These are phyloP conservation scores for Halichondria panicea DNA, from an alignment of 37 sponge, comb jelly and placozoan genomes.

Conservation along the genomic window DNA sequence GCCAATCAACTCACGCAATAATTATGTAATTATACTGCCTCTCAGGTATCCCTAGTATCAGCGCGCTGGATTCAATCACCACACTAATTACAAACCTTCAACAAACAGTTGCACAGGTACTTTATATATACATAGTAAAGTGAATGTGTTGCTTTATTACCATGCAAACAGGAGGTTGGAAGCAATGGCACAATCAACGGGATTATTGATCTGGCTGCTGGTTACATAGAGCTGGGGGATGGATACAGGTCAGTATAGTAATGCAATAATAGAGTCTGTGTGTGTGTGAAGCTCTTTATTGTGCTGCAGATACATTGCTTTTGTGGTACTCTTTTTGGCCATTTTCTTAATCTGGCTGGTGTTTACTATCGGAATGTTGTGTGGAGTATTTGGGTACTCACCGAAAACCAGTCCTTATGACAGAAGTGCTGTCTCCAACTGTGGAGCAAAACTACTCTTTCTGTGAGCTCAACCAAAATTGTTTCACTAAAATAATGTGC, in stretches of 20 bases:
- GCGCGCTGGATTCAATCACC: not conserved
- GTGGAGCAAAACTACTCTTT: constrained; percentile 17
- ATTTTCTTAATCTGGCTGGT: constrained; percentile 4
- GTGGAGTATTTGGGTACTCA: constrained; percentile 37
- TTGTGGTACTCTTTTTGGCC: not conserved
- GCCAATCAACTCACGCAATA: not conserved
- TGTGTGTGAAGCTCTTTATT: not conserved
- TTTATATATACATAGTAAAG: not conserved
- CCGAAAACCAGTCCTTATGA: not conserved
- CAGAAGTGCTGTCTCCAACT: constrained; percentile 6
- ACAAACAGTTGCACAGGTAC: not conserved
- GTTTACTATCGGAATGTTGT: constrained; percentile 8
- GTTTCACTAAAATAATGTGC: not conserved
- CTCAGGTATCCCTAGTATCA: not conserved
- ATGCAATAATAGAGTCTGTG: not conserved
- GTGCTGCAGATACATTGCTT: constrained; percentile 5
- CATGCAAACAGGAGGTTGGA: not conserved
- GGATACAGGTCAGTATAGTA: not conserved
- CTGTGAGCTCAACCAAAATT: not conserved
- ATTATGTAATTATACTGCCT: not conserved
- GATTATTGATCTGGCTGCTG: not conserved
- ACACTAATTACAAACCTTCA: not conserved
- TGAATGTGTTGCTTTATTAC: not conserved
- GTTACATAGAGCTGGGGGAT: not conserved
- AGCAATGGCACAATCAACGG: not conserved